Conservation (phyloP, 2,888 invertebrate species). For the Dryomyza anilis region DNA sequence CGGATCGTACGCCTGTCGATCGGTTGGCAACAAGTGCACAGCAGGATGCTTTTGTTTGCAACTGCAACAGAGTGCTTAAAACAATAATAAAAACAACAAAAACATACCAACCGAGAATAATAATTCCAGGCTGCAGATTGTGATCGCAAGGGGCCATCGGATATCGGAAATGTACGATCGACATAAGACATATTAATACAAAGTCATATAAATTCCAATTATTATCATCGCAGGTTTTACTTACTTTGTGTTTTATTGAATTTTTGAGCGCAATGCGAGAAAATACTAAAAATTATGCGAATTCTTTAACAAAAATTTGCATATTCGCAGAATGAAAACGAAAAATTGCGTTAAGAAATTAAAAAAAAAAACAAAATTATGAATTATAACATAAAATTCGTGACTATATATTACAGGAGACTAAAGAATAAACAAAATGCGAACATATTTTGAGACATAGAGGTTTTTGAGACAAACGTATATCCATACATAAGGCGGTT, state of each 20-base stretch:
- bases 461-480: no score
- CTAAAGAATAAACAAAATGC: no score
- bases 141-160: slow-evolving; percentile 17
- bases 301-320: slow-evolving; percentile 30
- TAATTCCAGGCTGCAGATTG: slow-evolving; percentile 24
- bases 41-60: slow-evolving; percentile 38
- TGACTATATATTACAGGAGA: background rate
- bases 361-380: slow-evolving; percentile 1
- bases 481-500: no score
- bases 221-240: background rate
- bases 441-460: no score
- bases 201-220: slow-evolving; percentile 42
- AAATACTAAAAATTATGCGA: no score
- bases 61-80: background rate
- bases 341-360: background rate
- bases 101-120: no score
- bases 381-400: slow-evolving; percentile 10
- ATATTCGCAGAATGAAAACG: slow-evolving; percentile 23
- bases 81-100: slow-evolving; percentile 10
- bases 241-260: no score
- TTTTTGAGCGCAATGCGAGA: no score
- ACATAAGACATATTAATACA: slow-evolving; percentile 42
- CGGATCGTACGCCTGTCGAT: no score
- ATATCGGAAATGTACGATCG: no score
- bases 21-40: slow-evolving; percentile 54